A percentile compares a stretch with the other conserved stretches of the same genome.
phyloP scores from a whole-genome alignment of 2,797 vertebrate genomes.

The Rhyacichthys aspro region DNA sequence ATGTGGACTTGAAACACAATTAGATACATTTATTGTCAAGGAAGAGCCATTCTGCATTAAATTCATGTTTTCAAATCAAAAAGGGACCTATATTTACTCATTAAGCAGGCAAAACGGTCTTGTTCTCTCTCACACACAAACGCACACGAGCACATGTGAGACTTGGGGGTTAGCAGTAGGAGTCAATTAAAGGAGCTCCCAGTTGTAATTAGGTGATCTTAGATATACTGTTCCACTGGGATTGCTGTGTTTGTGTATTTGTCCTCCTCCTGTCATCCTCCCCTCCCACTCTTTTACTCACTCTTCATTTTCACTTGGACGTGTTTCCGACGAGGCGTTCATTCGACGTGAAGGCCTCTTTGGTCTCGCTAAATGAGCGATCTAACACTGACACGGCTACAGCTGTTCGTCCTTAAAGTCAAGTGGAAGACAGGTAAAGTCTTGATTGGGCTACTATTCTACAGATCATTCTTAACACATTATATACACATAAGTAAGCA shows the following conservation, averaged over 20 bases:
- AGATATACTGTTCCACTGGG: slow-evolving; percentile 55
- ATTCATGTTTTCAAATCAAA: slow-evolving; percentile 30
- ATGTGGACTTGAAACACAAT: neutral
- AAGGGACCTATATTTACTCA: slow-evolving; percentile 38
- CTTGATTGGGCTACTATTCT: too few species aligned
- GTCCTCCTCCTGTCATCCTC: slow-evolving; percentile 59
- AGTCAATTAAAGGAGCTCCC: slow-evolving; percentile 70
- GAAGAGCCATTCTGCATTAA: neutral
- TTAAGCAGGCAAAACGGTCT: slow-evolving; percentile 31
- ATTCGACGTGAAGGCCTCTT: slow-evolving; percentile 4
- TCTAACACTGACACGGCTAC: slow-evolving; percentile 18
- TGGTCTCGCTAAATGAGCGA: slow-evolving; percentile 20
- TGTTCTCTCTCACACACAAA: slow-evolving; percentile 3
- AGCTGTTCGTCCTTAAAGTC: neutral
- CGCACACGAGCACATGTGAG: slow-evolving; percentile 26
- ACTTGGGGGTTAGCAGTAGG: slow-evolving; percentile 43
- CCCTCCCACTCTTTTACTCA: slow-evolving; percentile 48
- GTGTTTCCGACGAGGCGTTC: slow-evolving; percentile 24
- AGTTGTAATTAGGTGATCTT: slow-evolving; percentile 66
- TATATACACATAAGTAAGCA: too few species aligned
- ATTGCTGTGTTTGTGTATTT: slow-evolving; percentile 48
- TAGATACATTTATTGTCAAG: slow-evolving; percentile 3
- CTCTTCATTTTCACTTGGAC: slow-evolving; percentile 45
- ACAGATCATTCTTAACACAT: too few species aligned
- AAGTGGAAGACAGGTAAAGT: too few species aligned